A percentile compares a stretch with the other conserved stretches of the same genome.
phyloP scores from a whole-genome alignment of 1,140 invertebrate species.

The Drosophila lini region DNA sequence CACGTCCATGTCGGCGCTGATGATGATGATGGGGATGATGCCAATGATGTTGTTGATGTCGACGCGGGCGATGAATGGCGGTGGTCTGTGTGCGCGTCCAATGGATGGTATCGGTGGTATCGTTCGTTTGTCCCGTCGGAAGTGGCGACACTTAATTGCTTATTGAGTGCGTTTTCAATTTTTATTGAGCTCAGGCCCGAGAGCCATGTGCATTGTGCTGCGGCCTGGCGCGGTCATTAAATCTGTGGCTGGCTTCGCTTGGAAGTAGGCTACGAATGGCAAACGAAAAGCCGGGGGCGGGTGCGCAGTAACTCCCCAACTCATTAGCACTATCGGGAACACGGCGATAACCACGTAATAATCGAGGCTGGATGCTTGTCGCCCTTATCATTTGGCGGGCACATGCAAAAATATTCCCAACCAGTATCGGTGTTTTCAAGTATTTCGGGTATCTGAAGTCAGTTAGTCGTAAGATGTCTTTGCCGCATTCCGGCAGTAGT shows the following conservation, averaged over 20 bases:
- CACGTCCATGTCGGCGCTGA: conserved; percentile 19
- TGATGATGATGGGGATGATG: conserved; percentile 12
- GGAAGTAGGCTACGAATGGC: conserved; percentile 30
- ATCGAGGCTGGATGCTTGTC: conserved; percentile 35
- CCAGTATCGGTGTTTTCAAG: not conserved
- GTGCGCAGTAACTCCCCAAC: conserved; percentile 7
- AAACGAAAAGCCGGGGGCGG: not conserved
- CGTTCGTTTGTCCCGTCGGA: conserved; percentile 35
- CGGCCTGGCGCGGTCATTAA: conserved; percentile 31
- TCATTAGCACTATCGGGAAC: conserved; percentile 36
- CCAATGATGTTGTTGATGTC: conserved; percentile 10
- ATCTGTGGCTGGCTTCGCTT: conserved; percentile 9
- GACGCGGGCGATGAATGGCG: conserved; percentile 17
- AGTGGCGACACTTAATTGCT: conserved; percentile 61
- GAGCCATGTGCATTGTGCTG: conserved; percentile 20
- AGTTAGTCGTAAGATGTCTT: conserved; percentile 19
- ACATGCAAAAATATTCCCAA: conserved; percentile 41
- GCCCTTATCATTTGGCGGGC: conserved; percentile 27
- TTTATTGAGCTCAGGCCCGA: conserved; percentile 33
- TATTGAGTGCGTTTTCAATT: conserved; percentile 63
- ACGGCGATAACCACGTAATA: conserved; percentile 26
- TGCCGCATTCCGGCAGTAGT: conserved; percentile 6
- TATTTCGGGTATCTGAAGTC: not conserved
- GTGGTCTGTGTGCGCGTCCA: conserved; percentile 10
- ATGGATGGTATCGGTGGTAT: conserved; percentile 10